phyloP scores from a whole-genome alignment of 2,113 vertebrate species.

The Chunga burmeisteri region DNA sequence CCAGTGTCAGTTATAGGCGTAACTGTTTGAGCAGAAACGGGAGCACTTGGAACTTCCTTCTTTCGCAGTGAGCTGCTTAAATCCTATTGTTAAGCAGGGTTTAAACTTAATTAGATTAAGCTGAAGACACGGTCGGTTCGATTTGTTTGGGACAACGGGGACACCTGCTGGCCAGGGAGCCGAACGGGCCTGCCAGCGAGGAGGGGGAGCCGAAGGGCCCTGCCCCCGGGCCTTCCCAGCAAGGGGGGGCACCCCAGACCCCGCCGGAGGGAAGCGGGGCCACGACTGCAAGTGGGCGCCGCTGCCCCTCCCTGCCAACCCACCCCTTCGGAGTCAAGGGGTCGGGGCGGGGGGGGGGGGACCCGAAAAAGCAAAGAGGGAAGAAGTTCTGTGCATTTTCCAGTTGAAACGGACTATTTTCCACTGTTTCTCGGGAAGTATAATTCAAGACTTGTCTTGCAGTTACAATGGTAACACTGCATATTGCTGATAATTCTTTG shows the following conservation, averaged over 20 bases:
- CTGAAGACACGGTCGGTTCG: background rate
- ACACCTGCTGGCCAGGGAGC: background rate
- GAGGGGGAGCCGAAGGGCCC: too few species aligned
- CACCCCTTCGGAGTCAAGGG: background rate
- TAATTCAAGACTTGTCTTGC: background rate
- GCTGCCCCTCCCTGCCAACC: background rate
- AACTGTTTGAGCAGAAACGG: background rate
- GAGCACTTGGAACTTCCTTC: background rate
- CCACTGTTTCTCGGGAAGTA: background rate
- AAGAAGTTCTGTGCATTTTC: background rate
- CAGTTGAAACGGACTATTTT: background rate
- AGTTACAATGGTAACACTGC: too few species aligned
- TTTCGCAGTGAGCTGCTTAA: background rate
- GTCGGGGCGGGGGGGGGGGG: background rate
- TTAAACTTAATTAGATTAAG: background rate
- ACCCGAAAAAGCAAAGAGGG: too few species aligned
- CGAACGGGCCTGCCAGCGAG: background rate
- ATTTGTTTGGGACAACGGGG: background rate
- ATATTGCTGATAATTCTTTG: too few species aligned
- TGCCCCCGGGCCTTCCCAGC: background rate
- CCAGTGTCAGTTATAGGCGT: background rate
- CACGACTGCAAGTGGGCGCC: too few species aligned
- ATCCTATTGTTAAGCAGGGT: background rate
- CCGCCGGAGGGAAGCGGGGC: too few species aligned
- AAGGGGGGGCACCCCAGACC: too few species aligned